phyloP scores from a whole-genome alignment of 2,888 invertebrate species.

The Drosophila limbata region DNA sequence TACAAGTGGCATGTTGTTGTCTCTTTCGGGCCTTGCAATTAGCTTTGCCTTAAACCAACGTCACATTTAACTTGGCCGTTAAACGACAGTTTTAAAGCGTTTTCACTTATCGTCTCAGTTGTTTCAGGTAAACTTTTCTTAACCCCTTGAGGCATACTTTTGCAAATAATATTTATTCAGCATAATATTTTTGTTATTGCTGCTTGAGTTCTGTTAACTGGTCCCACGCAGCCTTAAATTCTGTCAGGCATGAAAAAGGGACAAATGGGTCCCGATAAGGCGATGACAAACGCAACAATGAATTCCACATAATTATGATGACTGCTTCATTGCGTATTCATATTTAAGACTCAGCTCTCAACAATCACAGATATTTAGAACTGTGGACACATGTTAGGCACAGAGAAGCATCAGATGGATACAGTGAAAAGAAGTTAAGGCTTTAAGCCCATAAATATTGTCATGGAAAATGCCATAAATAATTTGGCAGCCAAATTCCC shows the following conservation, averaged over 20 bases:
- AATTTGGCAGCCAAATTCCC: constrained; percentile 50
- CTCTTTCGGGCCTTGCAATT: constrained; percentile 38
- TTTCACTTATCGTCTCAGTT: constrained; percentile 44
- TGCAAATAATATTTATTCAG: constrained; percentile 29
- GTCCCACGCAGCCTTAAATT: constrained; percentile 20
- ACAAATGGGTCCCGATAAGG: constrained; percentile 42
- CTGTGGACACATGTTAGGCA: constrained; percentile 32
- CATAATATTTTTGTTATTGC: constrained; percentile 33
- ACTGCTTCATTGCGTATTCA: constrained; percentile 32
- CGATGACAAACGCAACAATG: constrained; percentile 28
- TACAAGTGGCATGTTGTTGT: constrained; percentile 22
- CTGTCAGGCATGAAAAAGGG: constrained; percentile 45
- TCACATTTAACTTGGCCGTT: constrained; percentile 6
- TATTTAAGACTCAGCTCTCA: constrained; percentile 32
- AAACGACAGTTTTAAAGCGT: constrained; percentile 33
- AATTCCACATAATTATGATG: constrained; percentile 52
- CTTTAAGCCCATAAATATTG: constrained; percentile 30
- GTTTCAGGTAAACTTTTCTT: constrained; percentile 1
- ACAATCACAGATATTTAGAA: background rate
- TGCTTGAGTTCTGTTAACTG: constrained; percentile 30
- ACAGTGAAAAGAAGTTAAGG: constrained; percentile 24
- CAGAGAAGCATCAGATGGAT: constrained; percentile 12
- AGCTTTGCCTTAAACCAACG: constrained; percentile 22
- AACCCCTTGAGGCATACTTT: constrained; percentile 1
- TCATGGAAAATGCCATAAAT: constrained; percentile 49